Percentiles rank a stretch among this genome's conserved stretches.
Conservation (phyloP, 2,113 vertebrate species). For the Apus apus region DNA sequence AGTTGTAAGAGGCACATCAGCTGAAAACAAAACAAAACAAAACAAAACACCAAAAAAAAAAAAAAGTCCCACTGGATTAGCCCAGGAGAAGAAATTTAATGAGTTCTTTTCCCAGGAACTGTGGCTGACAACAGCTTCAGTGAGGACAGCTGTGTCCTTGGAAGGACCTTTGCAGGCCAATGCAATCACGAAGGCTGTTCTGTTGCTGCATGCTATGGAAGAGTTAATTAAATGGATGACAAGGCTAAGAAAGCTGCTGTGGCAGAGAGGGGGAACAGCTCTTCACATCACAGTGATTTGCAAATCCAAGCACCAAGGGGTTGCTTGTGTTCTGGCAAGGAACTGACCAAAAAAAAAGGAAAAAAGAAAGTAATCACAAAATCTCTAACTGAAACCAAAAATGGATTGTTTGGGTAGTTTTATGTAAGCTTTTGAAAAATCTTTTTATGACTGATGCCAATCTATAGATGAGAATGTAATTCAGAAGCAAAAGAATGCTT, state of each 20-base stretch:
- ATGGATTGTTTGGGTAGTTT: not conserved
- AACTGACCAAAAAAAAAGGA: not conserved
- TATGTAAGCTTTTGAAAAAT: not conserved
- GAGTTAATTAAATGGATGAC: not conserved
- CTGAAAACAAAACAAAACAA: not conserved
- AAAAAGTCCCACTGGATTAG: not conserved
- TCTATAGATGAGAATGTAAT: not conserved
- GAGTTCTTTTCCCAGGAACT: not conserved
- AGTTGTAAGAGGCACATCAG: not conserved
- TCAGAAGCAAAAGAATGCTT: constrained; percentile 24
- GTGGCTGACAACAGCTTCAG: not conserved
- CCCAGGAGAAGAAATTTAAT: not conserved
- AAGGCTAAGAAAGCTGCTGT: not conserved
- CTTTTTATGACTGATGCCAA: not conserved
- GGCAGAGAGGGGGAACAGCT: not conserved
- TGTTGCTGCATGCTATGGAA: not conserved
- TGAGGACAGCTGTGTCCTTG: not conserved
- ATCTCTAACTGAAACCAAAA: not conserved
- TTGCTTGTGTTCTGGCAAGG: not conserved
- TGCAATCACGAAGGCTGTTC: not conserved
- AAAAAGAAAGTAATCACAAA: not conserved
- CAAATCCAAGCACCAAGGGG: not conserved
- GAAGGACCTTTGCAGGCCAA: not conserved
- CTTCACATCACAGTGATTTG: rapidly evolving
- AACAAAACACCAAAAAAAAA: not conserved